phyloP scores from a whole-genome alignment of 2,797 vertebrate genomes.

The Streptopelia turtur region DNA sequence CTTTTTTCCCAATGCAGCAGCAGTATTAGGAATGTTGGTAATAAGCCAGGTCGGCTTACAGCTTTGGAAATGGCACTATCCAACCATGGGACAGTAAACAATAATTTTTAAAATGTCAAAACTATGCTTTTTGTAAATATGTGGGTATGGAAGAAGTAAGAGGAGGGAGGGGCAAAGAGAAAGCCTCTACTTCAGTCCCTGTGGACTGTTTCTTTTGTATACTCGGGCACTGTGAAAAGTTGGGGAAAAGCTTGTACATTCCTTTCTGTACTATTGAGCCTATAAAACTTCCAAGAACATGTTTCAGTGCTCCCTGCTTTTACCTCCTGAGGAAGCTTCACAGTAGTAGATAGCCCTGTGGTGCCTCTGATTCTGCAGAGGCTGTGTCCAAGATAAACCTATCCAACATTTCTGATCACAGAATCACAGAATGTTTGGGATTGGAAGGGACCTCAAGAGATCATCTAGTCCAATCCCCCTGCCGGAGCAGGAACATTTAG shows the following conservation, averaged over 20 bases:
- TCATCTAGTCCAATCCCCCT: too few relatives aligned
- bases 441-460: too few relatives aligned
- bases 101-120: not conserved
- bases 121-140: not conserved
- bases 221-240: not conserved
- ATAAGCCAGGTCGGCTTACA: not conserved
- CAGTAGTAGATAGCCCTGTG: not conserved
- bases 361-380: not conserved
- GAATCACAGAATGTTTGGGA: too few relatives aligned
- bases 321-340: not conserved
- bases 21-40: not conserved
- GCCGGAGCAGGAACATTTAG: too few relatives aligned
- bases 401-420: not conserved
- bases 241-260: not conserved
- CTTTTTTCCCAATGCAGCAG: not conserved
- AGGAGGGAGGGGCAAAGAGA: not conserved
- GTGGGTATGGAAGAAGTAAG: not conserved
- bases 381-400: not conserved
- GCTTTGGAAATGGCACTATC: slow-evolving; percentile 9
- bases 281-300: not conserved
- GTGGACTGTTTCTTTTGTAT: not conserved
- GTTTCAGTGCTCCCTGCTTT: not conserved
- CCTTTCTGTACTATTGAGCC: not conserved
- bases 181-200: not conserved
- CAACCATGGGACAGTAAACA: slow-evolving; percentile 6